Conservation (phyloP, 2,113 vertebrate genomes). For the Bos javanicus region DNA sequence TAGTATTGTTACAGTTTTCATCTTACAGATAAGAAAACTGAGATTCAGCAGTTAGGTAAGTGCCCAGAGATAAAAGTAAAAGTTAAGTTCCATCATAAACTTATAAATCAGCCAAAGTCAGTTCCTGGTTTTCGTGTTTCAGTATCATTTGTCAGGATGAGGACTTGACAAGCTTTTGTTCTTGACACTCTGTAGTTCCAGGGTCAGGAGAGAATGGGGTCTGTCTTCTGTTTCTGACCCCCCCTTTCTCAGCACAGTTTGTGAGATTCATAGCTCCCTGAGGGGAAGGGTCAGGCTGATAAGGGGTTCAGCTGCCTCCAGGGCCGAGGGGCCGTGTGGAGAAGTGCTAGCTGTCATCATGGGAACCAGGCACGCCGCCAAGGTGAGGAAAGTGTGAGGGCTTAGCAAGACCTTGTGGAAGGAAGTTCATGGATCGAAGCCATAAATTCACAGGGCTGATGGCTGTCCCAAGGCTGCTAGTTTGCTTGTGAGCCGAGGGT, state of each 20-base stretch:
- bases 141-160: background rate
- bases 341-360: background rate
- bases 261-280: background rate
- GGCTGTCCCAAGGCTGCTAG: background rate
- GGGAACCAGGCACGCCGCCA: background rate
- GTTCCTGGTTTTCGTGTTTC: background rate
- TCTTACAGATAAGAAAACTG: background rate
- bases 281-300: background rate
- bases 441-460: background rate
- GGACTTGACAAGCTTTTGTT: background rate
- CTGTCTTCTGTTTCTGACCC: background rate
- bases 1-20: background rate
- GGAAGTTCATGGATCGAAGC: background rate
- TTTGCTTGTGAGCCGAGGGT: background rate
- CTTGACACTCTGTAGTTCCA: background rate
- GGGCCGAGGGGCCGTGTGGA: background rate
- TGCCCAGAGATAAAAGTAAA: background rate
- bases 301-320: background rate
- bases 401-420: background rate
- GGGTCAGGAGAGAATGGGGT: background rate
- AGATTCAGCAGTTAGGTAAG: constrained; percentile 15
- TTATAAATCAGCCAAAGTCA: background rate
- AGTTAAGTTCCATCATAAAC: background rate
- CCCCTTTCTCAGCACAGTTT: background rate
- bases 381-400: background rate